Evolutionary conservation across 2,797 vertebrate species (phyloP).

Genomic region (Prionace glauca): DNA sequence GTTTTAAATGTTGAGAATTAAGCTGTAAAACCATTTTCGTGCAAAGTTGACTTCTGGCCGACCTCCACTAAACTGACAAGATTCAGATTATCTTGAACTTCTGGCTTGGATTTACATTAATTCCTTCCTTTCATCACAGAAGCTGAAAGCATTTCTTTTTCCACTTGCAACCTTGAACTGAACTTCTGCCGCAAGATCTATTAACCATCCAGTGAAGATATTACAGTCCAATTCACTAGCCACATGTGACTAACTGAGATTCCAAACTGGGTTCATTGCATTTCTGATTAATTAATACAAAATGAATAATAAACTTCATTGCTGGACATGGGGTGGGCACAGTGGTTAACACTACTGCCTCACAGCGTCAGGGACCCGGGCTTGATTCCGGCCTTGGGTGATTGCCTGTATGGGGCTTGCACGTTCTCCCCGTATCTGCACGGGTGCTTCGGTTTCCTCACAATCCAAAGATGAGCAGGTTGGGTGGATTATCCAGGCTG

Average conservation of each 20-base stretch:
- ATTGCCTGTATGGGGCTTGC: too few relatives aligned
- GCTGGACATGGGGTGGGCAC: background rate
- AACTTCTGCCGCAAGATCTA: too few relatives aligned
- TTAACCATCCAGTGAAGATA: background rate
- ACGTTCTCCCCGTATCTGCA: too few relatives aligned
- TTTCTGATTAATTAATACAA: background rate
- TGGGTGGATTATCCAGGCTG: too few relatives aligned
- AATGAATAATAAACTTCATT: background rate
- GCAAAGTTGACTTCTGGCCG: background rate
- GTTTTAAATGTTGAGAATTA: conserved; percentile 1
- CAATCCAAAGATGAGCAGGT: too few relatives aligned
- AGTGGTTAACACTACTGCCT: too few relatives aligned
- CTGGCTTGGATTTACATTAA: background rate
- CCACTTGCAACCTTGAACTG: background rate
- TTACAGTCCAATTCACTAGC: background rate
- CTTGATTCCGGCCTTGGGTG: too few relatives aligned
- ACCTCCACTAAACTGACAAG: background rate
- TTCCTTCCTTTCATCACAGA: background rate
- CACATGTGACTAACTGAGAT: background rate
- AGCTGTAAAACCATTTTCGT: background rate
- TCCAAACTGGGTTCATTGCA: background rate
- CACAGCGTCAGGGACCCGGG: too few relatives aligned
- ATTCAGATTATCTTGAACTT: background rate
- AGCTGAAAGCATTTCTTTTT: background rate
- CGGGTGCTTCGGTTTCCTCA: too few relatives aligned